Evolutionary conservation across 2,888 invertebrate genomes (phyloP).

Genomic region (Drosophila fungiperda): DNA sequence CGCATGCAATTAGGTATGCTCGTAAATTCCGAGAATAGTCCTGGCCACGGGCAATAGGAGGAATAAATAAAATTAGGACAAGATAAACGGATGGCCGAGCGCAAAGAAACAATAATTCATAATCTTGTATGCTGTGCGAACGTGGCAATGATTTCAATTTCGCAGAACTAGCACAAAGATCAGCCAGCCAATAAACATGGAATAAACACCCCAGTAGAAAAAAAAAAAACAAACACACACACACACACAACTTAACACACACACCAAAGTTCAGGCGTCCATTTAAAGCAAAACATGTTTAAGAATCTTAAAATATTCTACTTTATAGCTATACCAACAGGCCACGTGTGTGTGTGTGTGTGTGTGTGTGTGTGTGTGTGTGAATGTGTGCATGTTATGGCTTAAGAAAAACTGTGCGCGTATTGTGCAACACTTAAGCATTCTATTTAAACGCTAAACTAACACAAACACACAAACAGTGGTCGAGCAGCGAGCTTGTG

Average conservation of each 20-base stretch:
- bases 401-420: conserved; percentile 39
- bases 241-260: conserved; percentile 7
- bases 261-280: conserved; percentile 9
- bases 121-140: conserved; percentile 50
- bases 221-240: neutral
- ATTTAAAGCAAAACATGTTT: conserved; percentile 72
- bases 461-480: conserved; percentile 32
- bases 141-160: conserved; percentile 69
- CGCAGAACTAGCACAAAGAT: conserved; percentile 52
- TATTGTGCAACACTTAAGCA: conserved; percentile 70
- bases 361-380: conserved; percentile 5
- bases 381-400: conserved; percentile 18
- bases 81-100: conserved; percentile 41
- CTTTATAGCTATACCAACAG: conserved; percentile 55
- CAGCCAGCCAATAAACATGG: conserved; percentile 63
- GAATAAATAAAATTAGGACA: conserved; percentile 73
- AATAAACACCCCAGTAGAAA: conserved; percentile 26
- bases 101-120: conserved; percentile 77
- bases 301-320: conserved; percentile 72
- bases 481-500: conserved; percentile 3
- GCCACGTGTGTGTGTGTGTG: neutral
- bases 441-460: conserved; percentile 65
- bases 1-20: conserved; percentile 72
- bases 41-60: conserved; percentile 13
- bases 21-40: conserved; percentile 61